Conservation (phyloP, 1,140 invertebrate species). For the Pomacea maculata region DNA sequence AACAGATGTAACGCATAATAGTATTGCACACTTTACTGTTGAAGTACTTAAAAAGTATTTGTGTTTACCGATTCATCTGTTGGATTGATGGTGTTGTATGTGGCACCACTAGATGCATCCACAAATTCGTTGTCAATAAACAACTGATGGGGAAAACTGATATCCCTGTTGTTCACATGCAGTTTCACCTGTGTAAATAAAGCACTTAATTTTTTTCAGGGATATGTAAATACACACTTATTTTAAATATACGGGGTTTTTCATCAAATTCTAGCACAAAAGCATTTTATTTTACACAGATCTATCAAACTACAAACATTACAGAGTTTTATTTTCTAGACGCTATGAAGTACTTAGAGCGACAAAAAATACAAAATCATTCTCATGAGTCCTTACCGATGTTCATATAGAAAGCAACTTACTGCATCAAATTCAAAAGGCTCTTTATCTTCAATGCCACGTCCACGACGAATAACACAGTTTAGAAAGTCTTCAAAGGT, state of each 20-base stretch:
- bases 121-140: constrained; percentile 94
- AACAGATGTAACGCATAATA: too few species aligned
- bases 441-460: constrained; percentile 70
- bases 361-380: too few species aligned
- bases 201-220: background rate
- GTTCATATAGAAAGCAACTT: constrained; percentile 53
- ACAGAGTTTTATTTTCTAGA: too few species aligned
- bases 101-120: constrained; percentile 76
- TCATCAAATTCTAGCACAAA: background rate
- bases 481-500: constrained; percentile 83
- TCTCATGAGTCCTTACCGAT: too few species aligned
- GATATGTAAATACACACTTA: background rate
- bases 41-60: too few species aligned
- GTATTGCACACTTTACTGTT: too few species aligned
- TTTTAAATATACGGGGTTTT: background rate
- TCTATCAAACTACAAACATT: too few species aligned
- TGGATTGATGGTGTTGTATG: constrained; percentile 81
- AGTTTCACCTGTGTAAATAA: constrained; percentile 66
- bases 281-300: background rate
- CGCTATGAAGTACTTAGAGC: too few species aligned
- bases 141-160: constrained; percentile 85
- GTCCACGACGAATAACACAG: constrained; percentile 73
- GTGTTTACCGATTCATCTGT: constrained; percentile 79
- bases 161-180: constrained; percentile 82
- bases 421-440: constrained; percentile 78